Base-by-base conservation (phyloP, 64 coral and sea anemone genomes). In the Cladopsammia gracilis region DNA sequence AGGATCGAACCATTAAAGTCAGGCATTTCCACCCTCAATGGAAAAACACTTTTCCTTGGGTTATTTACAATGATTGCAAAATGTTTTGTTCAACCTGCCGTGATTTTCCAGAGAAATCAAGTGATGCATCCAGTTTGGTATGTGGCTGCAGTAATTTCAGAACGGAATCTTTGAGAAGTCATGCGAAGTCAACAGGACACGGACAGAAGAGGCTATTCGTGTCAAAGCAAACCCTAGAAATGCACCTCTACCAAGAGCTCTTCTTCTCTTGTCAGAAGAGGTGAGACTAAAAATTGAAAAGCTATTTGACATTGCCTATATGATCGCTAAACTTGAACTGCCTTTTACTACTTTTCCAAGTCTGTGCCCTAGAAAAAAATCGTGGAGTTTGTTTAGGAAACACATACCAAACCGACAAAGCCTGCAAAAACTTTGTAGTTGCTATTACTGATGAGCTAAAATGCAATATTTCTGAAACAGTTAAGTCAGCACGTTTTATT, bases 21-120 rank as follows among this genome's bases (percentile, higher is more conserved):
- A 43, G 15, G 52, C 69, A 60, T 22, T 88, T 88, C 52, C 86
- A 88, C 19, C 70, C 69, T 70, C 19, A 88, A 88, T 88, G 56
- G 70, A 88, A 88, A 20, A n/a, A 88, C 62, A 88, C 52, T 10
- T 75, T 88, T 88, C 70, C 86, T 24, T 88, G 86, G 86, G 25
- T 88, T 46, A 10, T 60, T 75, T 74, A 60, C 70, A 60, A 44
- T 73, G 62, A 71, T 86, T 61, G 43, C 45, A 86, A 86, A 86
- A 86, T 70, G 59, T 86, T 66, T 50, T 86, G 82, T 67, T 7
- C 18, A 15, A 50, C 45, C 22, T 86, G 58, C 82, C 82, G 7
- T 49, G 82, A 86, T 69, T 69, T 69, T 69, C 66, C 66, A 69
- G 66, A 69, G 66, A 69, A 69, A 69, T 42, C 25, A 69, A n/a